Conservation (phyloP, 2,797 vertebrate genomes). For the Peromyscus eremicus region DNA sequence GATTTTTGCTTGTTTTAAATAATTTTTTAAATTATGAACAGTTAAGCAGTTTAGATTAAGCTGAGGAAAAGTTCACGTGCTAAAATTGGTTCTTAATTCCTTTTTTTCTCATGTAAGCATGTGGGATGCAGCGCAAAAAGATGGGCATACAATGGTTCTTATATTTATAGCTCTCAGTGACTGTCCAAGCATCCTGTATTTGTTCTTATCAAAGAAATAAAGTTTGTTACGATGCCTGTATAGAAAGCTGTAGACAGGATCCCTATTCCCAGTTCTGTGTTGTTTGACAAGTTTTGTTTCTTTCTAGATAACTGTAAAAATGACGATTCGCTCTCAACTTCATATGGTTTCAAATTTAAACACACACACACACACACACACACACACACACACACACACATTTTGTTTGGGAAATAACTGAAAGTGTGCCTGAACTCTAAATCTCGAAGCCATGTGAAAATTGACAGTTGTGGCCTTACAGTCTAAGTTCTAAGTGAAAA, state of each 20-base stretch:
- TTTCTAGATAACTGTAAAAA: background rate
- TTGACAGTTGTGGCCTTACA: conserved; percentile 54
- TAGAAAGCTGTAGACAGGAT: background rate
- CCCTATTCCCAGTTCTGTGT: background rate
- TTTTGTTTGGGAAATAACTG: conserved; percentile 58
- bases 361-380: background rate
- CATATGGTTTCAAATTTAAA: conserved; percentile 29
- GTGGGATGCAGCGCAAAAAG: background rate
- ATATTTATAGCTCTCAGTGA: background rate
- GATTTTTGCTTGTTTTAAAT: conserved; percentile 7
- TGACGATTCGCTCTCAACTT: background rate
- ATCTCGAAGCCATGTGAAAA: conserved; percentile 45
- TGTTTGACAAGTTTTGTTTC: background rate
- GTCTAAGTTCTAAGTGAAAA: background rate
- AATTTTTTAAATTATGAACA: background rate
- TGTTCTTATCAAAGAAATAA: background rate
- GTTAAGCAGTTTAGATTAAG: conserved; percentile 18
- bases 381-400: background rate
- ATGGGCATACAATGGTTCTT: background rate
- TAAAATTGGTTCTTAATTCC: background rate
- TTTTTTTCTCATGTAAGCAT: background rate
- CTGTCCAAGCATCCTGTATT: background rate
- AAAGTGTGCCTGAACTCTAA: conserved; percentile 62
- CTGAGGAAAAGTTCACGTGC: background rate
- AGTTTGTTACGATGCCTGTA: background rate